Evolutionary conservation across 2,888 invertebrate genomes (phyloP).

Genomic region (Meandrusa payeni): DNA sequence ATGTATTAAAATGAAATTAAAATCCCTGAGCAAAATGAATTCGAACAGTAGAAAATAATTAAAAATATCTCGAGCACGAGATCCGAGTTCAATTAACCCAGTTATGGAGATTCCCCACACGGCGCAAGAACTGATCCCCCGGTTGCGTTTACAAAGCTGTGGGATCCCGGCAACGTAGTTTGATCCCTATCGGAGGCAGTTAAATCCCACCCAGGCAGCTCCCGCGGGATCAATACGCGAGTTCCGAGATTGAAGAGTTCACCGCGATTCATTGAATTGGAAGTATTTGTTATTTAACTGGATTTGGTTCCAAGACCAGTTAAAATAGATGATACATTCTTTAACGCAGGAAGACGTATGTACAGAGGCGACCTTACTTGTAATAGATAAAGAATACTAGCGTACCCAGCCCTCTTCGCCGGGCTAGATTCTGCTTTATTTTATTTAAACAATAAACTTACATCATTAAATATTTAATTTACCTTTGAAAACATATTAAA

Average conservation of each 20-base stretch:
- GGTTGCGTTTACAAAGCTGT: constrained; percentile 9
- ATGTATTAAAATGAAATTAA: no score
- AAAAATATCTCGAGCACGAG: neutral
- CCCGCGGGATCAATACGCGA: constrained; percentile 28
- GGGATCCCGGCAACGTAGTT: constrained; percentile 5
- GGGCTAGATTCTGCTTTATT: no score
- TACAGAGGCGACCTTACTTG: no score
- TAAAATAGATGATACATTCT: no score
- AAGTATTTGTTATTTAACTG: constrained; percentile 11
- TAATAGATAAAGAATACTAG: no score
- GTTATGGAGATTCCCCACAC: constrained; percentile 6
- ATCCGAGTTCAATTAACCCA: constrained; percentile 20
- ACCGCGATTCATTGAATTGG: constrained; percentile 13
- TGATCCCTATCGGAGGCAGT: constrained; percentile 21
- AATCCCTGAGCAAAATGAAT: no score
- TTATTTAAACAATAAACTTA: no score
- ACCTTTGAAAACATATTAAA: no score
- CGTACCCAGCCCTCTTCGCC: no score
- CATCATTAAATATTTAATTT: no score
- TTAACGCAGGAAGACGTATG: no score
- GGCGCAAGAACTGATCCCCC: constrained; percentile 4
- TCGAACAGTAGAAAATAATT: no score
- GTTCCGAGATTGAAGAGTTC: constrained; percentile 25
- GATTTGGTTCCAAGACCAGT: constrained; percentile 5
- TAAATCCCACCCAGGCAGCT: constrained; percentile 13